phyloP scores from a whole-genome alignment of 2,113 vertebrate genomes.

The Centropus unirufus region DNA sequence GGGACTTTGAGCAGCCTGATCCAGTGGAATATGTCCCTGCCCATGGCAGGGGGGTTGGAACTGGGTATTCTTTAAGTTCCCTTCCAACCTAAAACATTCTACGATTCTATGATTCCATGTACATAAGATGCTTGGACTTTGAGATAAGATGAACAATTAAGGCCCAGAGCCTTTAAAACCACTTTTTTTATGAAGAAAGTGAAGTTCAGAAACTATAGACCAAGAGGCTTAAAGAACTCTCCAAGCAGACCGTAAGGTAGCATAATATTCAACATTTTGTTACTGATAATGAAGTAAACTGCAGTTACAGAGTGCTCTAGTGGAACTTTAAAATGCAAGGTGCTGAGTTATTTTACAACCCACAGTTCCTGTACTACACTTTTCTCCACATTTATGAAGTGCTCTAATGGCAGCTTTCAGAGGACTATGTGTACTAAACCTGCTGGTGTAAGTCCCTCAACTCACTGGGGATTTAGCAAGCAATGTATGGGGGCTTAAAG shows the following conservation, averaged over 20 bases:
- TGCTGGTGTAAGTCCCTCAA: constrained; percentile 11
- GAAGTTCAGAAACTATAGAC: neutral
- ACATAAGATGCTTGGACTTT: neutral
- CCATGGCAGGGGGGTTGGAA: too few relatives aligned
- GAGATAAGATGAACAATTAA: neutral
- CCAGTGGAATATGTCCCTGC: too few relatives aligned
- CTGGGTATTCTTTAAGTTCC: too few relatives aligned
- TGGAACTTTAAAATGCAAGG: neutral
- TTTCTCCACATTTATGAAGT: neutral
- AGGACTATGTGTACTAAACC: neutral
- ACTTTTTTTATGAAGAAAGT: neutral
- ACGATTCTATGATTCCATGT: too few relatives aligned
- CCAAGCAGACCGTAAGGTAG: neutral
- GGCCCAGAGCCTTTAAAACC: neutral
- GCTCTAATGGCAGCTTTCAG: constrained; percentile 3
- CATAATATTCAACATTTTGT: neutral
- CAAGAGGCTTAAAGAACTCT: neutral
- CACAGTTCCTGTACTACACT: neutral
- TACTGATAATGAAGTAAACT: neutral
- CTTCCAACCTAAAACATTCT: too few relatives aligned
- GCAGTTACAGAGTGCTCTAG: neutral
- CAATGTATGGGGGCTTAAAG: neutral
- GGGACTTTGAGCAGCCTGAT: too few relatives aligned
- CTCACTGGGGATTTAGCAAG: neutral
- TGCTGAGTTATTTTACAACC: neutral